Evolutionary conservation across 2,113 vertebrate species (phyloP).

Genomic region (Sinosuthora webbiana): DNA sequence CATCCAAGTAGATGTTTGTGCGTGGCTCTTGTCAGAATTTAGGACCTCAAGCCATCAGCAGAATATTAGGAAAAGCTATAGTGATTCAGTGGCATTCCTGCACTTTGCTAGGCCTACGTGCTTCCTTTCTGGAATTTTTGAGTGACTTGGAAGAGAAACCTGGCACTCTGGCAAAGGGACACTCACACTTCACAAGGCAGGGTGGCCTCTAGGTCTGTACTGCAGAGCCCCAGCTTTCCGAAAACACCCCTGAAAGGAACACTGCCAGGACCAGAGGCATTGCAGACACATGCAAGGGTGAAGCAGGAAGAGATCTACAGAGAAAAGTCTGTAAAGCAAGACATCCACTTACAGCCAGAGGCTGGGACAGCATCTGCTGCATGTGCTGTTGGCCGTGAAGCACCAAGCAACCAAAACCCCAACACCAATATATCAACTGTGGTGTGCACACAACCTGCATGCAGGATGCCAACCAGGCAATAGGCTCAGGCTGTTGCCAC

Average conservation of each 20-base stretch:
- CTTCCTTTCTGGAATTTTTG: not conserved
- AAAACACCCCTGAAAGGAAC: too few species aligned
- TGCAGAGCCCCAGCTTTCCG: not conserved
- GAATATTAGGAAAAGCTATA: not conserved
- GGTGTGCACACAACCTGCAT: accelerated
- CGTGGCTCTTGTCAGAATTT: not conserved
- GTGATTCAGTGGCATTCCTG: not conserved
- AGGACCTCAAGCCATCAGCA: not conserved
- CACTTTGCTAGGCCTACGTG: accelerated
- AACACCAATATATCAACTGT: accelerated
- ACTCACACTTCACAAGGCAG: not conserved
- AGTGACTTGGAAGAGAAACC: not conserved
- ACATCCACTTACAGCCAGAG: not conserved
- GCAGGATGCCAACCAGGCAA: not conserved
- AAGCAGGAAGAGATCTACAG: not conserved
- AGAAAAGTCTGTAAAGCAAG: not conserved
- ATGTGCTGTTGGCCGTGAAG: accelerated
- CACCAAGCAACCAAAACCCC: not conserved
- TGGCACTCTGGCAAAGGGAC: not conserved
- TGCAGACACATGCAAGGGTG: not conserved
- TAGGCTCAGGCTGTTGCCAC: not conserved
- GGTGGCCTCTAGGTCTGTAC: not conserved
- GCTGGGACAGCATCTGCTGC: not conserved
- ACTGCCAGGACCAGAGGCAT: not conserved
- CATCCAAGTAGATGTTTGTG: not conserved